Evolutionary conservation across 2,888 invertebrate genomes (phyloP), one percentile per base, ranked within the genome.

Genomic region (Tyria jacobaeae): DNA sequence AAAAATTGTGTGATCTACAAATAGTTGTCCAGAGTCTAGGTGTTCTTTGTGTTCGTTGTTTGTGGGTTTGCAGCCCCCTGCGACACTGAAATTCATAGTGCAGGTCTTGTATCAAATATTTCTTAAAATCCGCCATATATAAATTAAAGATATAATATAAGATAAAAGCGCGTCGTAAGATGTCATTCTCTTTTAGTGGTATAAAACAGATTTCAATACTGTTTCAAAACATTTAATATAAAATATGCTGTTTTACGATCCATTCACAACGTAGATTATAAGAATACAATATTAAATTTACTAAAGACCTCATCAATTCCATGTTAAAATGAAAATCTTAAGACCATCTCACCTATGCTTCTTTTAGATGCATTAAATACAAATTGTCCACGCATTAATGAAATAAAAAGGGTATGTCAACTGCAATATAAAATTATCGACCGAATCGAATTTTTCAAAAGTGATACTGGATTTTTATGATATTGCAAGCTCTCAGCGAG

Each of bases 371-470:
- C 60, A 61, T 56, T 52, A 62, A 39, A 53, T 31, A 72, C 35
- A 68, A 66, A 64, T 59, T 57, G 49, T 17, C 25, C 56, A 62
- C 37, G 44, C 39, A 51, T 55, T 66, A 66, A 76, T 63, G 21
- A 64, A 35, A 64, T 64, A 72, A 68, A 71, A 62, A 47, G 35
- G 24, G 17, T 52, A 39, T 62, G 49, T 71, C 67, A 68, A 66
- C 58, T 64, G 60, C 60, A 68, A 67, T 70, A 73, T 57, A 62
- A 79, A 76, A 74, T 74, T 78, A 82, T 75, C 69, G 70, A 74
- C 70, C 78, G 64, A 68, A 76, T 67, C 75, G 65, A 77, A 82
- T 76, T 76, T 48, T 66, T 72, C 64, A 68, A 78, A 80, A 77
- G 70, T 78, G 70, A 75, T 75, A 75, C 68, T 64, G 59, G 44